Percentiles rank a stretch among this genome's conserved stretches.
Evolutionary conservation across 2,797 vertebrate species (phyloP).

Genomic region (Rhodeus uyekii): DNA sequence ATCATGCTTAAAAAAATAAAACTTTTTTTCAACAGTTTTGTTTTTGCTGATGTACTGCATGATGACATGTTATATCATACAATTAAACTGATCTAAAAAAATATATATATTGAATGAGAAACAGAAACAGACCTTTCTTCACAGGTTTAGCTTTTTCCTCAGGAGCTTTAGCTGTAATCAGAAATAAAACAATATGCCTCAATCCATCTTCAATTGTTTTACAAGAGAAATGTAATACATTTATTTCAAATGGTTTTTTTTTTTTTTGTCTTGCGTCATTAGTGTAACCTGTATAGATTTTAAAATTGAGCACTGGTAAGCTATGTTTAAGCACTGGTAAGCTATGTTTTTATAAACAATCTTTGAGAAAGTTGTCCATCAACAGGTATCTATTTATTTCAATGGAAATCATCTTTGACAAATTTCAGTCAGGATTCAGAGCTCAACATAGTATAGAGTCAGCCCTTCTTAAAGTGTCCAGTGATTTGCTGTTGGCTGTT

Average conservation of each 20-base stretch:
- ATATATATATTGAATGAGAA: background rate
- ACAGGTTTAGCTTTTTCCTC: background rate
- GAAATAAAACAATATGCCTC: background rate
- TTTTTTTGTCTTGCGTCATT: background rate
- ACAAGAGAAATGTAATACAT: too few relatives aligned
- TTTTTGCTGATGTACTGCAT: background rate
- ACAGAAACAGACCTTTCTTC: conserved; percentile 3
- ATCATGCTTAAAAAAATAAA: background rate
- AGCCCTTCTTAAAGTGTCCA: too few relatives aligned
- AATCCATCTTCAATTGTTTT: background rate
- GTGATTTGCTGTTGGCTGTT: too few relatives aligned
- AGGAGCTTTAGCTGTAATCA: background rate
- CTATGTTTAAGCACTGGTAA: too few relatives aligned
- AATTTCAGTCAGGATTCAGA: too few relatives aligned
- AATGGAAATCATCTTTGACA: too few relatives aligned
- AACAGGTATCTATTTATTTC: too few relatives aligned
- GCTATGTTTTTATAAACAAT: too few relatives aligned
- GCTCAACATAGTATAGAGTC: too few relatives aligned
- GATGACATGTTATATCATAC: background rate
- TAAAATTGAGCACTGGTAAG: background rate
- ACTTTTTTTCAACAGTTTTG: background rate
- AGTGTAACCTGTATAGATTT: background rate
- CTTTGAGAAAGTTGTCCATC: too few relatives aligned
- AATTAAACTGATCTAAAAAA: background rate
- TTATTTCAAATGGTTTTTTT: too few relatives aligned